These are phyloP conservation scores for Neopipo cinnamomea DNA, from an alignment of 2,113 vertebrate genomes.

Conservation along the genomic window DNA sequence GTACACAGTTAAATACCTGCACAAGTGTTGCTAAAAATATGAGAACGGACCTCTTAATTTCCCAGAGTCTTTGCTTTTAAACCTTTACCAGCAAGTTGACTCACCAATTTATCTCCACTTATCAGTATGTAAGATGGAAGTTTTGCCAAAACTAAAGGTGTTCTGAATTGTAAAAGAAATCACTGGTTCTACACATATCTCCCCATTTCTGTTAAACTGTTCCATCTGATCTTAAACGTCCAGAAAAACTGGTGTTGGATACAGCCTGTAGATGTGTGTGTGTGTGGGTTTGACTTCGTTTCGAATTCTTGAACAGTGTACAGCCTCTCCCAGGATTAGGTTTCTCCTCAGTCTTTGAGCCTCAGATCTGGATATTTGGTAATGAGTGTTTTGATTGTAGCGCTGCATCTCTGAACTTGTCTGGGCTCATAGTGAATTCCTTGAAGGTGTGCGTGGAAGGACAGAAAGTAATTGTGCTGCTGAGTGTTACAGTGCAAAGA, in stretches of 20 bases:
- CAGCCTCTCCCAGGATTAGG: not conserved
- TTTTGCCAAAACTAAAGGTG: not conserved
- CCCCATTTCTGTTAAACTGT: not conserved
- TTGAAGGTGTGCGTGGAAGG: not conserved
- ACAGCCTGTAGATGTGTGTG: not conserved
- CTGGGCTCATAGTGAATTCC: not conserved
- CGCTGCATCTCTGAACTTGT: not conserved
- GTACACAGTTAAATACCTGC: not conserved
- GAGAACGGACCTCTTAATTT: not conserved
- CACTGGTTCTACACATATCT: not conserved
- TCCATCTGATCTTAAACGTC: not conserved
- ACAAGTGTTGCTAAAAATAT: not conserved
- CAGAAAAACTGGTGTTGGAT: accelerated
- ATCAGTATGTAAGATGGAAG: not conserved
- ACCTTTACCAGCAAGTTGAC: not conserved
- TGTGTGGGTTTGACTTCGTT: not conserved
- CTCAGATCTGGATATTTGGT: not conserved
- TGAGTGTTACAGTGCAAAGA: not conserved
- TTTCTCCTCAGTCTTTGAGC: not conserved
- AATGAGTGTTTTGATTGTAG: not conserved
- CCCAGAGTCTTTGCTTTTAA: not conserved
- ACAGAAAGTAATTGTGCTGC: not conserved
- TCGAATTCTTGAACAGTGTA: not conserved
- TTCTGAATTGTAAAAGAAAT: not conserved
- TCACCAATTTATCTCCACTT: not conserved